Percentiles rank a stretch among this genome's conserved stretches.
Conservation (phyloP, 2,888 invertebrate species). For the Leucoptera coffeella region DNA sequence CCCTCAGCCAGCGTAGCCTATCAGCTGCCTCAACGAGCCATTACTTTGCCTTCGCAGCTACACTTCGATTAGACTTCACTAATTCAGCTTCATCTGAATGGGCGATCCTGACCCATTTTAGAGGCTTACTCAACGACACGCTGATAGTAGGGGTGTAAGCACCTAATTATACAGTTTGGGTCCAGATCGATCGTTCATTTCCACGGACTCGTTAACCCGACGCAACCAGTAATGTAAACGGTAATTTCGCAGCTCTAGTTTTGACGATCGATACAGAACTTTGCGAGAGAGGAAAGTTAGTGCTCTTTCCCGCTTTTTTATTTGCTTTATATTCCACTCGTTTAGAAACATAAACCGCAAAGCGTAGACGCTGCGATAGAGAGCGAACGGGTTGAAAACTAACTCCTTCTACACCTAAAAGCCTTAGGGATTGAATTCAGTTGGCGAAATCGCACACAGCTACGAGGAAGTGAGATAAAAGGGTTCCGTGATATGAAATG, state of each 20-base stretch:
- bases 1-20: slow-evolving; percentile 17
- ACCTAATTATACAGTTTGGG: slow-evolving; percentile 27
- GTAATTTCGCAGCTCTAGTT: slow-evolving; percentile 19
- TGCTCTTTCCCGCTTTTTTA: no score
- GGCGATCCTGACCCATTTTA: slow-evolving; percentile 26
- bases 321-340: no score
- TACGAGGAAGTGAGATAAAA: no score
- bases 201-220: slow-evolving; percentile 14
- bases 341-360: slow-evolving; percentile 19
- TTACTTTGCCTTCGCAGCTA: no score
- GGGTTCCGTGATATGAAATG: no score
- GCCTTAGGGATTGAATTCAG: slow-evolving; percentile 14
- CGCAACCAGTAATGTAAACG: slow-evolving; percentile 18
- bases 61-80: no score
- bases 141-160: slow-evolving; percentile 15
- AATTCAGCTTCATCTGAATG: no score
- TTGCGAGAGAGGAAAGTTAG: slow-evolving; percentile 12
- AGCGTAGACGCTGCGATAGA: slow-evolving; percentile 14
- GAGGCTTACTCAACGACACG: slow-evolving; percentile 17
- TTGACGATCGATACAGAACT: slow-evolving; percentile 12
- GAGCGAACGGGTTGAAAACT: slow-evolving; percentile 8
- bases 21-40: slow-evolving; percentile 33
- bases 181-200: slow-evolving; percentile 14
- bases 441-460: no score
- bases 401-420: slow-evolving; percentile 18